Evolutionary conservation across 1,140 invertebrate species (phyloP).

Genomic region (Macrobrachium nipponense): DNA sequence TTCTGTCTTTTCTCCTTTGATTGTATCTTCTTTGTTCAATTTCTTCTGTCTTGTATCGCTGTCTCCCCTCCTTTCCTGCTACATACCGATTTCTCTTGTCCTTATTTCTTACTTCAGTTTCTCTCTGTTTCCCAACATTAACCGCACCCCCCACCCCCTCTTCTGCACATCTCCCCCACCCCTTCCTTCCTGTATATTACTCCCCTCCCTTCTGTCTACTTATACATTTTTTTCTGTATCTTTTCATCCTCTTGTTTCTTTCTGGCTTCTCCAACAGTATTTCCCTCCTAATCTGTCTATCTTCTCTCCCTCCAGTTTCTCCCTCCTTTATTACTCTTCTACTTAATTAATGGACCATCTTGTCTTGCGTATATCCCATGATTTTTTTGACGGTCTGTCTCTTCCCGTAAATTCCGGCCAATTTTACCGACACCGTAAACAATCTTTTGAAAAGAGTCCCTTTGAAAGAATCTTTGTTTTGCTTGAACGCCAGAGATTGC

Average conservation of each 20-base stretch:
- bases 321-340: no score
- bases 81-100: background rate
- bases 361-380: no score
- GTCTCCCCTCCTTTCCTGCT: no score
- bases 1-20: background rate
- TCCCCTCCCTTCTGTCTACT: slow-evolving; percentile 3
- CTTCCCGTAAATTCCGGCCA: no score
- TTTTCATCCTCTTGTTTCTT: background rate
- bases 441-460: no score
- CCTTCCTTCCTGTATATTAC: background rate
- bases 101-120: background rate
- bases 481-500: no score
- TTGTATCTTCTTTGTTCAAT: background rate
- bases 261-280: background rate
- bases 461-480: no score
- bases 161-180: background rate
- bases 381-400: no score
- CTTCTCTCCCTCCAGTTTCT: background rate
- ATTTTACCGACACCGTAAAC: no score
- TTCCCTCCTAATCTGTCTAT: background rate
- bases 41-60: background rate
- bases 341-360: no score
- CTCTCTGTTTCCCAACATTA: background rate
- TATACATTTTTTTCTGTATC: background rate
- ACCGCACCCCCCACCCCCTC: no score